A percentile compares a stretch with the other conserved stretches of the same genome.
Evolutionary conservation across 1,140 invertebrate species (phyloP).

Genomic region (Scaptomyza graminum): DNA sequence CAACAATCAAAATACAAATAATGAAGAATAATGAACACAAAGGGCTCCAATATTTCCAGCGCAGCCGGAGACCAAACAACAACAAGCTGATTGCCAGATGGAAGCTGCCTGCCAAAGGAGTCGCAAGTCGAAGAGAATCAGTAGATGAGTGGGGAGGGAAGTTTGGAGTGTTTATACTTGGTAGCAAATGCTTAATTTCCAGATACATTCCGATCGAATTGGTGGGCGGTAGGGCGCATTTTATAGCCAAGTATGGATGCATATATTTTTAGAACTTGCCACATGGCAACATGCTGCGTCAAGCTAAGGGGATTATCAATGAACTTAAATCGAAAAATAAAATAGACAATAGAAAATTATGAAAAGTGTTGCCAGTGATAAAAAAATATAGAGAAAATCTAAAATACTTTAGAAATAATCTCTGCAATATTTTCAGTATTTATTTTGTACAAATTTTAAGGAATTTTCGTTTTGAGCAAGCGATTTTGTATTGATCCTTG

Average conservation of each 20-base stretch:
- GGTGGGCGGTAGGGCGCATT: neutral
- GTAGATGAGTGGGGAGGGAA: neutral
- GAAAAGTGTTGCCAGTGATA: neutral
- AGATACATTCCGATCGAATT: slow-evolving; percentile 10
- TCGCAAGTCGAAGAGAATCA: neutral
- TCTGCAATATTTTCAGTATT: too few species aligned
- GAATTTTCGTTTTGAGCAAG: too few species aligned
- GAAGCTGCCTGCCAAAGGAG: slow-evolving; percentile 19
- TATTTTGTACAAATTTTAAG: too few species aligned
- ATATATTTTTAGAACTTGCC: slow-evolving; percentile 16
- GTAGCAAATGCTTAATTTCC: slow-evolving; percentile 22
- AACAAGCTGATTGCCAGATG: slow-evolving; percentile 30
- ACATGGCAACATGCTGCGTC: slow-evolving; percentile 9
- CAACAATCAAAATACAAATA: slow-evolving; percentile 65
- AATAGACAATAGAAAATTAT: slow-evolving; percentile 2
- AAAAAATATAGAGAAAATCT: too few species aligned
- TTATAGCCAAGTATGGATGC: neutral
- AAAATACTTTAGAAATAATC: too few species aligned
- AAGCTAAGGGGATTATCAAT: slow-evolving; percentile 23
- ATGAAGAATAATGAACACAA: slow-evolving; percentile 62
- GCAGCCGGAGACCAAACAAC: neutral
- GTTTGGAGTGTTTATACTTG: slow-evolving; percentile 28
- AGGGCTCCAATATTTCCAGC: slow-evolving; percentile 35
- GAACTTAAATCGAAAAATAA: too few species aligned
- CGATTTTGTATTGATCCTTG: too few species aligned